These are phyloP conservation scores for Crocuta crocuta DNA, from an alignment of 2,113 vertebrate genomes.

Conservation along the genomic window DNA sequence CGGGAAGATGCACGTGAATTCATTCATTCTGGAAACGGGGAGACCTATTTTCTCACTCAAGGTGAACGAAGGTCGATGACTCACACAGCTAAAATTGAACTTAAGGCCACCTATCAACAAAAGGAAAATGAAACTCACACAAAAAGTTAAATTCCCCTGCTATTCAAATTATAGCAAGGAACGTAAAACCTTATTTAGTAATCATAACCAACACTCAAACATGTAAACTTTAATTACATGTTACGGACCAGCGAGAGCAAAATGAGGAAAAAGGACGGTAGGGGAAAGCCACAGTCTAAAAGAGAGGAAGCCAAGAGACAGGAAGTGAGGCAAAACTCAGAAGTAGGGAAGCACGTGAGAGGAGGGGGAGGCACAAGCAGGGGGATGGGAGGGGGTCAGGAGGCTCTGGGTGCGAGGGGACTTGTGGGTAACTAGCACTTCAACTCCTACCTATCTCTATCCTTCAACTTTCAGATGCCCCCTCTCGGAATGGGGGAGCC, in stretches of 20 bases:
- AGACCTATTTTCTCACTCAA: slow-evolving; percentile 7
- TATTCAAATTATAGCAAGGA: slow-evolving; percentile 65
- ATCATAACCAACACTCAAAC: slow-evolving; percentile 55
- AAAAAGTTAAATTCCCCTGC: slow-evolving; percentile 21
- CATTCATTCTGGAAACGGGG: background rate
- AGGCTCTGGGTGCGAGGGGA: background rate
- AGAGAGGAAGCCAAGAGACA: background rate
- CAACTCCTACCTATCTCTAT: background rate
- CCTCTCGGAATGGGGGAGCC: background rate
- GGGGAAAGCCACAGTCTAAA: background rate
- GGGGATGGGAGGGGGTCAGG: fast-evolving
- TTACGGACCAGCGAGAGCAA: slow-evolving; percentile 42
- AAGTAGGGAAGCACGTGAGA: background rate
- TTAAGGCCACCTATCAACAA: slow-evolving; percentile 47
- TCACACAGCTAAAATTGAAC: slow-evolving; percentile 64
- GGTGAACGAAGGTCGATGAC: slow-evolving; percentile 68
- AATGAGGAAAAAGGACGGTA: background rate
- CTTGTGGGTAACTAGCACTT: background rate
- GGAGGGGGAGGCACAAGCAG: background rate
- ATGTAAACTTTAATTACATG: slow-evolving; percentile 45
- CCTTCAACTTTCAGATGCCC: background rate
- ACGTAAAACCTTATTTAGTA: slow-evolving; percentile 60
- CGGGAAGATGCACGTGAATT: background rate
- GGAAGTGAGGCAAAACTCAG: background rate
- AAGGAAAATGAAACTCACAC: slow-evolving; percentile 43